Evolutionary conservation across 2,113 vertebrate species (phyloP), one percentile per base, ranked within the genome.

Genomic region (Tor tambroides): DNA sequence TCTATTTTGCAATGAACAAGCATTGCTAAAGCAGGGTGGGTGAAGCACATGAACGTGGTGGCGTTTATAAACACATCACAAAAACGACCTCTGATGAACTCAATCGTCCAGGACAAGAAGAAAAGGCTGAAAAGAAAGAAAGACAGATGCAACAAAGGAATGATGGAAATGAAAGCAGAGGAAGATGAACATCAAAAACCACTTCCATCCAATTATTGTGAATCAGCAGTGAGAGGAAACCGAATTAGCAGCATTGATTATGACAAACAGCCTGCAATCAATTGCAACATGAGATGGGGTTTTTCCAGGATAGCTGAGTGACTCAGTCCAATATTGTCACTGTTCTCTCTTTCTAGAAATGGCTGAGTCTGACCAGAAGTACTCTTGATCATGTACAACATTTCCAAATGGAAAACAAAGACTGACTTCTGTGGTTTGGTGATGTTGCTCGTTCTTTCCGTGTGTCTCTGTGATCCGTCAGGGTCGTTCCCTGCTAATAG

Each of bases 401-500:
- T 21, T 61, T 19, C 6, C 1, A 14, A n/a, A 46, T 28, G 12
- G n/a, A 28, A n/a, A 43, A 41, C 12, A 35, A 19, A 30, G 54
- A 59, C 77, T n/a, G 38, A 17, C 49, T 72, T 35, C 28, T 69
- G 72, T 12, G 32, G 59, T 84, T 80, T 86, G 88, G 86, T n/a
- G 72, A 9, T 74, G 79, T 80, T 84, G 87, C 23, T 84, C 81
- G 14, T 28, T 46, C 46, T 75, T 35, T 67, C 78, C 59, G 6
- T 46, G 6, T 46, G 51, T 63, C 49, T 46, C 87, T 90, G 90
- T 92, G 90, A 93, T 93, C 86, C 65, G 65, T 69, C 79, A 89
- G 86, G 78, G 80, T 84, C 77, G 85, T 92, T 77, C 85, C 59
- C 76, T 69, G 77, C 85, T 95, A 93, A 94, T 93, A 92, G 92